Conservation (phyloP, 2,797 vertebrate species). For the Synanceia verrucosa region DNA sequence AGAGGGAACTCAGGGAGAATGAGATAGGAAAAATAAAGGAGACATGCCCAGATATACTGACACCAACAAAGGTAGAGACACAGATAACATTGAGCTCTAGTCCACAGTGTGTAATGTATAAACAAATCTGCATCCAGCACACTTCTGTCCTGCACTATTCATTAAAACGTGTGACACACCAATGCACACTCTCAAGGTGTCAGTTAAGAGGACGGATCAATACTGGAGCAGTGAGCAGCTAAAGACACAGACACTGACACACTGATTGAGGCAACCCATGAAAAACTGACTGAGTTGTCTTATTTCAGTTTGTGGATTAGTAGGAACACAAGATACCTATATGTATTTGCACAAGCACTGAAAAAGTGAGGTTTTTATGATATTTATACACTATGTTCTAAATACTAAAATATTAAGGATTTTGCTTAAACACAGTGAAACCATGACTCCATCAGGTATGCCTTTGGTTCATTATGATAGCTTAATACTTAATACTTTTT, state of each 20-base stretch:
- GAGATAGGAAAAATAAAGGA: conserved; percentile 62
- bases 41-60: background rate
- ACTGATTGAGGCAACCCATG: no score
- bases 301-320: no score
- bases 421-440: no score
- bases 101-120: background rate
- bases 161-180: conserved; percentile 11
- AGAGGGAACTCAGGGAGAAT: conserved; percentile 57
- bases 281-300: no score
- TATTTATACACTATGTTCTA: no score
- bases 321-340: no score
- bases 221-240: conserved; percentile 35
- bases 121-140: background rate
- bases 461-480: no score
- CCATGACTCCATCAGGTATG: no score
- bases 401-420: no score
- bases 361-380: no score
- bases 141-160: background rate
- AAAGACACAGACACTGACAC: conserved; percentile 15
- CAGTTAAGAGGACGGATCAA: conserved; percentile 45
- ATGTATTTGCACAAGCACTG: no score
- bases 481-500: no score
- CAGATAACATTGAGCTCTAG: background rate
- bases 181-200: conserved; percentile 43
- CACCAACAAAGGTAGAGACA: background rate